phyloP scores from a whole-genome alignment of 2,797 vertebrate genomes.

The Phoeniculus purpureus region DNA sequence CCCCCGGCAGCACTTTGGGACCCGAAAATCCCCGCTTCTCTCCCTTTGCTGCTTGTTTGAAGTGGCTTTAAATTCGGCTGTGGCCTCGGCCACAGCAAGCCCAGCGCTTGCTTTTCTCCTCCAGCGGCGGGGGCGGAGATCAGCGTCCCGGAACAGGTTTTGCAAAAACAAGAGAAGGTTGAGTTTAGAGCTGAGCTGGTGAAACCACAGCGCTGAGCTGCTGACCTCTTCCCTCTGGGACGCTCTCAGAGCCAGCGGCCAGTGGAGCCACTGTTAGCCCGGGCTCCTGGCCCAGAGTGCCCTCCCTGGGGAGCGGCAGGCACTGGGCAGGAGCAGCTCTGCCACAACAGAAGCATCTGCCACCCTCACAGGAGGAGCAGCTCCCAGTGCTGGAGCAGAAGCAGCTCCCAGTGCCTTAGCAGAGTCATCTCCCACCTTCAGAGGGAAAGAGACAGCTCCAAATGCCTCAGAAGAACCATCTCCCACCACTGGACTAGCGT shows the following conservation, averaged over 20 bases:
- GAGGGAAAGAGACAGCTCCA: no score
- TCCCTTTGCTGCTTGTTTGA: background rate
- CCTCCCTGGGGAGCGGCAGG: background rate
- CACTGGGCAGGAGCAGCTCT: background rate
- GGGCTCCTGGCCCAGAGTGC: background rate
- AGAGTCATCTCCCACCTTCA: background rate
- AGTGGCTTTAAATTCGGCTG: slow-evolving; percentile 45
- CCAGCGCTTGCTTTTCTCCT: slow-evolving; percentile 49
- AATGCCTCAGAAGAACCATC: background rate
- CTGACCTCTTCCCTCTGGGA: slow-evolving; percentile 43
- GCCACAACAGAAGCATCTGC: background rate
- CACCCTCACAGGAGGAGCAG: background rate
- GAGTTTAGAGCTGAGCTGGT: slow-evolving; percentile 47
- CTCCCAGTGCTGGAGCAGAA: background rate
- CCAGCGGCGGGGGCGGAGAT: slow-evolving; percentile 18
- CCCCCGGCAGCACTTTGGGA: slow-evolving; percentile 32
- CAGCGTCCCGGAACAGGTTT: slow-evolving; percentile 59
- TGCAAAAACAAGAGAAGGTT: slow-evolving; percentile 44
- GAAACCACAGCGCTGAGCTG: slow-evolving; percentile 2
- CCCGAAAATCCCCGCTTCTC: background rate
- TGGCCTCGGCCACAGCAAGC: slow-evolving; percentile 36
- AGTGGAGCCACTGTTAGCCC: background rate
- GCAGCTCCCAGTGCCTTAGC: background rate
- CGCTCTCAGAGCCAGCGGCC: background rate
- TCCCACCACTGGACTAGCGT: fast-evolving